A percentile compares a stretch with the other conserved stretches of the same genome.
phyloP scores from a whole-genome alignment of 2,797 vertebrate genomes.

The Sphenodon punctatus region DNA sequence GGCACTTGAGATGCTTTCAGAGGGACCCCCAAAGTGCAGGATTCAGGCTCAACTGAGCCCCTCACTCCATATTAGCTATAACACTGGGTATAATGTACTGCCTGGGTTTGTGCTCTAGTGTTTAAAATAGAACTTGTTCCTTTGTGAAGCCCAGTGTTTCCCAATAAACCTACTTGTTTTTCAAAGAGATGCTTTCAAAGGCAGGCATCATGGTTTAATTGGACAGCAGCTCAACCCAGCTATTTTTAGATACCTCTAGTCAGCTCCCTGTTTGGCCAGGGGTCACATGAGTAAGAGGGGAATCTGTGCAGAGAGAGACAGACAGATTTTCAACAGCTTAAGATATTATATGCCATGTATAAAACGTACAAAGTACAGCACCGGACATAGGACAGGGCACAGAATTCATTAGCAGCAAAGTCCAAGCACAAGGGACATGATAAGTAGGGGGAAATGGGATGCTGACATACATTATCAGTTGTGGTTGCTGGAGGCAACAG shows the following conservation, averaged over 20 bases:
- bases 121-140: too few species aligned
- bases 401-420: conserved; percentile 10
- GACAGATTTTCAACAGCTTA: neutral
- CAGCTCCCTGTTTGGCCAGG: neutral
- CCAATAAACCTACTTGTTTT: neutral
- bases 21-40: too few species aligned
- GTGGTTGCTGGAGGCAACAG: neutral
- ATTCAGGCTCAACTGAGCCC: too few species aligned
- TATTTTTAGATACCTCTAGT: conserved; percentile 24
- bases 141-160: too few species aligned
- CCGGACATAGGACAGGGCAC: neutral
- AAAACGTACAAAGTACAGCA: conserved; percentile 13
- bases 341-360: neutral
- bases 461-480: conserved; percentile 29
- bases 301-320: neutral
- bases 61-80: too few species aligned
- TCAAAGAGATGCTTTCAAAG: neutral
- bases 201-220: neutral
- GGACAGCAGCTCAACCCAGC: neutral
- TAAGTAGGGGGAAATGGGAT: conserved; percentile 32
- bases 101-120: too few species aligned
- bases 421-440: neutral
- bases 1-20: too few species aligned
- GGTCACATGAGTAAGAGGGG: neutral
- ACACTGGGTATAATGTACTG: too few species aligned